These are phyloP conservation scores for Drosophila pseudotakahashii DNA, from an alignment of 2,888 invertebrate species.

Conservation along the genomic window DNA sequence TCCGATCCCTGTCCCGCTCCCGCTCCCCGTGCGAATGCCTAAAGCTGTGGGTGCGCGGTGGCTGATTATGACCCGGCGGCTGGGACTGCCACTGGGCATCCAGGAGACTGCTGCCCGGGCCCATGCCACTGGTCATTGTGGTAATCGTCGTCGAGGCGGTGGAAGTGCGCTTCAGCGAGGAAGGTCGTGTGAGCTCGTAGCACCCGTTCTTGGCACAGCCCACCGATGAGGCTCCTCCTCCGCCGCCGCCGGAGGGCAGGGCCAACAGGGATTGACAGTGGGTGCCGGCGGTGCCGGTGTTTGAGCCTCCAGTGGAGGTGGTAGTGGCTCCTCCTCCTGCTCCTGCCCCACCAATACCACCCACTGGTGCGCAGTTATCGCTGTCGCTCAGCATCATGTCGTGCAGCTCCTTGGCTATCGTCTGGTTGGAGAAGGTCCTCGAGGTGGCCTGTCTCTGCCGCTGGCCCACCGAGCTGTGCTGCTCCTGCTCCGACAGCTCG, in stretches of 20 bases:
- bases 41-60: slow-evolving; percentile 59
- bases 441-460: slow-evolving; percentile 71
- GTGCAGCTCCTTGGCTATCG: slow-evolving; percentile 80
- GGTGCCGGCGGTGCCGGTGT: not conserved
- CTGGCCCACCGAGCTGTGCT: slow-evolving; percentile 71
- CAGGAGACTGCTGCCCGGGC: slow-evolving; percentile 69
- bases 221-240: not conserved
- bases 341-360: slow-evolving; percentile 9
- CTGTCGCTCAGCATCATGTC: slow-evolving; percentile 78
- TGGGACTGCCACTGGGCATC: slow-evolving; percentile 70
- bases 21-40: slow-evolving; percentile 64
- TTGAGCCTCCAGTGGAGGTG: slow-evolving; percentile 22
- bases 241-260: slow-evolving; percentile 52
- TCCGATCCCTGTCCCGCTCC: slow-evolving; percentile 36
- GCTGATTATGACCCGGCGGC: slow-evolving; percentile 38
- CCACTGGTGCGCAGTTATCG: slow-evolving; percentile 48
- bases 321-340: slow-evolving; percentile 4
- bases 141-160: slow-evolving; percentile 80
- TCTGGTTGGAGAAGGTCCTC: slow-evolving; percentile 82
- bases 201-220: slow-evolving; percentile 70
- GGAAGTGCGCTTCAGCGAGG: slow-evolving; percentile 77
- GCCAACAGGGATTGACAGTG: slow-evolving; percentile 77
- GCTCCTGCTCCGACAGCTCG: slow-evolving; percentile 82
- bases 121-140: slow-evolving; percentile 75
- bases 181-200: slow-evolving; percentile 80